Evolutionary conservation across 2,888 invertebrate genomes (phyloP).

Genomic region (Erynnis tages): DNA sequence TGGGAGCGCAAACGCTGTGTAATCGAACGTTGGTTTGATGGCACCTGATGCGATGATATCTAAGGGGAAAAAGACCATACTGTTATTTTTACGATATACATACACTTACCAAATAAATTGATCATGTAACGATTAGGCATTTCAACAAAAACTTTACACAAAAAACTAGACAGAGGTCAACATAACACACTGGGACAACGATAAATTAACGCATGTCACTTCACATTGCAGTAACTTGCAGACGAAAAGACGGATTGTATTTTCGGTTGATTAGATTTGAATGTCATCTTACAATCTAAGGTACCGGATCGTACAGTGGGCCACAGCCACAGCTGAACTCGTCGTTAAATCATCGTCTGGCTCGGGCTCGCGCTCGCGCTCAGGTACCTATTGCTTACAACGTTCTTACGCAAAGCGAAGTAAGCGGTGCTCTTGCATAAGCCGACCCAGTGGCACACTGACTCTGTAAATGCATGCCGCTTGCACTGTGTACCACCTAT

Average conservation of each 20-base stretch:
- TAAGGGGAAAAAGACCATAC: no score
- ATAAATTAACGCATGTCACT: no score
- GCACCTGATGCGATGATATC: no score
- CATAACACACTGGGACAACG: neutral
- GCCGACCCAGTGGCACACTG: conserved; percentile 72
- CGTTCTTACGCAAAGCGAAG: conserved; percentile 67
- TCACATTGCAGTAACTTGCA: neutral
- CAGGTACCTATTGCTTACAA: conserved; percentile 61
- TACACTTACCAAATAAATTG: no score
- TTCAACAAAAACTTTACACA: no score
- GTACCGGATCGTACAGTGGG: conserved; percentile 14
- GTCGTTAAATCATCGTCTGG: conserved; percentile 46
- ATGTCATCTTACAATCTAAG: neutral
- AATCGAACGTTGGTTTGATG: no score
- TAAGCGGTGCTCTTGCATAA: conserved; percentile 68
- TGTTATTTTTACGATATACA: no score
- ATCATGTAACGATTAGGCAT: no score
- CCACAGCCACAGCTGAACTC: conserved; percentile 25
- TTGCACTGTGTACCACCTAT: conserved; percentile 49
- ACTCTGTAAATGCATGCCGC: conserved; percentile 59
- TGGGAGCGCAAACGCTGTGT: no score
- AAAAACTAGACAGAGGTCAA: no score
- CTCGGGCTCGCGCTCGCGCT: no score
- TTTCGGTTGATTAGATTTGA: neutral
- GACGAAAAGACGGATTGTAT: neutral